Evolutionary conservation across 2,888 invertebrate species (phyloP).

Genomic region (Philereme vetulata): DNA sequence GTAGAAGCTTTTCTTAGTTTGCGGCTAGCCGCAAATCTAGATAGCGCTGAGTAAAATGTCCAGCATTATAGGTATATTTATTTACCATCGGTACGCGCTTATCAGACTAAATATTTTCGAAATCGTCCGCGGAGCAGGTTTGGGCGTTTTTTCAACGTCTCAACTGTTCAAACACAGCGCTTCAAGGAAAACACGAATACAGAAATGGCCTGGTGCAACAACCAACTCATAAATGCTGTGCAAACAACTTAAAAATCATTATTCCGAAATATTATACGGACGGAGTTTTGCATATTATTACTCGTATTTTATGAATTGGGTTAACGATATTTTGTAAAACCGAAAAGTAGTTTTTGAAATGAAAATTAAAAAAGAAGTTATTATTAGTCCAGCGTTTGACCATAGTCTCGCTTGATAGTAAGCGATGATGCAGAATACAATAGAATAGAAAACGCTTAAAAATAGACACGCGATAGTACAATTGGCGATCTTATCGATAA

Average conservation of each 20-base stretch:
- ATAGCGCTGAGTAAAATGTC: no score
- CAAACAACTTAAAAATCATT: constrained; percentile 31
- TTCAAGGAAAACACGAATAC: constrained; percentile 71
- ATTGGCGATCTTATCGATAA: no score
- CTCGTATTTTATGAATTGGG: constrained; percentile 32
- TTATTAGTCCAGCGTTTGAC: no score
- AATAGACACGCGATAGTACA: no score
- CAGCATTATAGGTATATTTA: background rate
- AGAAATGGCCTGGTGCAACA: constrained; percentile 48
- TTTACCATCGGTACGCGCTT: constrained; percentile 55
- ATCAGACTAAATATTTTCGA: constrained; percentile 78
- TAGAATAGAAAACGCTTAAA: no score
- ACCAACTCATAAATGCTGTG: constrained; percentile 21
- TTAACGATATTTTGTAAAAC: background rate
- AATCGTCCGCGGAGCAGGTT: constrained; percentile 73
- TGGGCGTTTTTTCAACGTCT: constrained; percentile 72
- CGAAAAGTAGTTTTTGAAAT: no score
- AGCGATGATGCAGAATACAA: no score
- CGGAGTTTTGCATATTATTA: constrained; percentile 1
- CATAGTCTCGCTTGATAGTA: no score
- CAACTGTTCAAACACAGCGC: constrained; percentile 77
- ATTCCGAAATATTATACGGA: constrained; percentile 19
- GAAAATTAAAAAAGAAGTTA: no score
- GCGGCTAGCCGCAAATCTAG: no score
- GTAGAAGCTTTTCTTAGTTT: background rate